Evolutionary conservation across 2,113 vertebrate genomes (phyloP).

Genomic region (Hyperoodon ampullatus): DNA sequence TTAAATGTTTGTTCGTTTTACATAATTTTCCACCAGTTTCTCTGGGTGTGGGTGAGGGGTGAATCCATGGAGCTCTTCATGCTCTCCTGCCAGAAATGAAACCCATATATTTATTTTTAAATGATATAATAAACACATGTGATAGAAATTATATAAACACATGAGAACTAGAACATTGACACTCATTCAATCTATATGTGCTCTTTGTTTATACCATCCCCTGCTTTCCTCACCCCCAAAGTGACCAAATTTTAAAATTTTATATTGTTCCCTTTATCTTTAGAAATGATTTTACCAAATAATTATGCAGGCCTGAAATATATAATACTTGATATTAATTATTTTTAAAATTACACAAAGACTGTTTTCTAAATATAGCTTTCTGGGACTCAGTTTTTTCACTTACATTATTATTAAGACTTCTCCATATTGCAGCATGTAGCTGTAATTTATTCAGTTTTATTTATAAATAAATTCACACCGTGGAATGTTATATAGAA

Average conservation of each 20-base stretch:
- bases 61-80: not conserved
- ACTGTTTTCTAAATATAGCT: not conserved
- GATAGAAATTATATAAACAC: not conserved
- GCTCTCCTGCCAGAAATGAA: not conserved
- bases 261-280: not conserved
- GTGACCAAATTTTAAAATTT: not conserved
- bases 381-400: not conserved
- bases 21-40: not conserved
- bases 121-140: not conserved
- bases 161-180: not conserved
- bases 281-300: not conserved
- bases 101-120: not conserved
- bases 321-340: not conserved
- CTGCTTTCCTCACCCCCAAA: not conserved
- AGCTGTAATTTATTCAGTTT: not conserved
- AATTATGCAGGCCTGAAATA: not conserved
- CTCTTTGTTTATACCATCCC: not conserved
- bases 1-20: not conserved
- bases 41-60: not conserved
- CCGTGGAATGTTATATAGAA: not conserved
- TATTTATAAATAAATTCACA: not conserved
- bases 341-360: not conserved
- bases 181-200: not conserved
- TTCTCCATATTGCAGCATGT: not conserved
- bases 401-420: not conserved